Evolutionary conservation across 1,140 invertebrate genomes (phyloP).

Genomic region (Brachionus calyciflorus): DNA sequence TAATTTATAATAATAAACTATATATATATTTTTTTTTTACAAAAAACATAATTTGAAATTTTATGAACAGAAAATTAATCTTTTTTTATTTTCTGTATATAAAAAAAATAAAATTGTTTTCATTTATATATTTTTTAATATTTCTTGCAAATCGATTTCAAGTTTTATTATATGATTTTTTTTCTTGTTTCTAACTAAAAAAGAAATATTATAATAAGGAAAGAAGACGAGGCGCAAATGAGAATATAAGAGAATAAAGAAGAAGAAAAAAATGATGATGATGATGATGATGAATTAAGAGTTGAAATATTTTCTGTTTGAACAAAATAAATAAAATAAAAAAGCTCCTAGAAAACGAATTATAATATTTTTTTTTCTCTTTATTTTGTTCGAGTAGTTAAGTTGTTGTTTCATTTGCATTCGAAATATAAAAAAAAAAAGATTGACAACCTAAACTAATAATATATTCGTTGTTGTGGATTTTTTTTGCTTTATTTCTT

Average conservation of each 20-base stretch:
- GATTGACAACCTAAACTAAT: too few relatives aligned
- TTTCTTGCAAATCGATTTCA: slow-evolving; percentile 30
- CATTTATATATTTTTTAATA: too few relatives aligned
- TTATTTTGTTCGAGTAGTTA: too few relatives aligned
- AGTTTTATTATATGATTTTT: not conserved
- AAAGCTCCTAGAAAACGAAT: not conserved
- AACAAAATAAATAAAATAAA: not conserved
- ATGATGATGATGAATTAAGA: not conserved
- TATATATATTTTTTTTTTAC: too few relatives aligned
- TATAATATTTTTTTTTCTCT: not conserved
- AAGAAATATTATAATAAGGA: not conserved
- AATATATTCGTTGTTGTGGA: not conserved
- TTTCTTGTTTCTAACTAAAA: slow-evolving; percentile 19
- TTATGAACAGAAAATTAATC: slow-evolving; percentile 14
- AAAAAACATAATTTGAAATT: slow-evolving; percentile 42
- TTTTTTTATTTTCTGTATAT: too few relatives aligned
- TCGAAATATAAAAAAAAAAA: too few relatives aligned
- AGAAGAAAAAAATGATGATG: too few relatives aligned
- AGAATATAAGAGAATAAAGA: too few relatives aligned
- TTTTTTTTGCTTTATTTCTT: not conserved
- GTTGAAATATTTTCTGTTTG: slow-evolving; percentile 27
- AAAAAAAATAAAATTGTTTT: too few relatives aligned
- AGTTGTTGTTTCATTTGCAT: too few relatives aligned
- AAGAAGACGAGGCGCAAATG: slow-evolving; percentile 11
- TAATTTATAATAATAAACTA: slow-evolving; percentile 23